Evolutionary conservation across 2,888 invertebrate genomes (phyloP).

Genomic region (Amphipyra tragopoginis): DNA sequence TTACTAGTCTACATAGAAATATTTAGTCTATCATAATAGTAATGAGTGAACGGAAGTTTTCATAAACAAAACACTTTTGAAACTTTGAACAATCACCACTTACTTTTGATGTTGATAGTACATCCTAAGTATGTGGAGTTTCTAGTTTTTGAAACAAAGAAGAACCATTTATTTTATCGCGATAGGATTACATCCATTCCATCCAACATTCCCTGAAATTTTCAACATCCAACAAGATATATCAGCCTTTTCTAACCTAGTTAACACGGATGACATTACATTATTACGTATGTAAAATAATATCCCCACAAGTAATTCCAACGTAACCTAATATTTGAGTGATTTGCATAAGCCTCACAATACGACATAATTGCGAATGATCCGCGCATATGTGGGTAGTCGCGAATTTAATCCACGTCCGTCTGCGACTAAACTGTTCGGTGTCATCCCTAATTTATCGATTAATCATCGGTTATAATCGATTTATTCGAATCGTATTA

Average conservation of each 20-base stretch:
- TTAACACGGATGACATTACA: not conserved
- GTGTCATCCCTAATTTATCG: not conserved
- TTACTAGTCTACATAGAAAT: no score
- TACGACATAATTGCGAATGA: slow-evolving; percentile 5
- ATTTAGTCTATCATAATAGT: no score
- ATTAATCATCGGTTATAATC: not conserved
- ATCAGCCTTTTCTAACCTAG: not conserved
- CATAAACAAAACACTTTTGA: no score
- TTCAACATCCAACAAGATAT: no score
- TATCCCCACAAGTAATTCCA: slow-evolving; percentile 1
- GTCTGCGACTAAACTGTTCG: not conserved
- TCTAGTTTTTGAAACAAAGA: no score
- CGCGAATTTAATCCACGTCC: not conserved
- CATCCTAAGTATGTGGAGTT: no score
- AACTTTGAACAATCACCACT: no score
- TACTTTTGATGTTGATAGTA: no score
- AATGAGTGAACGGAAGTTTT: no score
- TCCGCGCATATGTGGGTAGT: not conserved
- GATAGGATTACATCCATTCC: no score
- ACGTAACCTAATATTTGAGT: slow-evolving; percentile 4
- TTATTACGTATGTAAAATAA: slow-evolving; percentile 6
- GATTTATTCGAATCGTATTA: not conserved
- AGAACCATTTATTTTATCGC: no score
- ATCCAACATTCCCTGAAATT: no score
- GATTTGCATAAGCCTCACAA: slow-evolving; percentile 8